phyloP scores from a whole-genome alignment of 2,797 vertebrate species.

The Danio albolineatus region DNA sequence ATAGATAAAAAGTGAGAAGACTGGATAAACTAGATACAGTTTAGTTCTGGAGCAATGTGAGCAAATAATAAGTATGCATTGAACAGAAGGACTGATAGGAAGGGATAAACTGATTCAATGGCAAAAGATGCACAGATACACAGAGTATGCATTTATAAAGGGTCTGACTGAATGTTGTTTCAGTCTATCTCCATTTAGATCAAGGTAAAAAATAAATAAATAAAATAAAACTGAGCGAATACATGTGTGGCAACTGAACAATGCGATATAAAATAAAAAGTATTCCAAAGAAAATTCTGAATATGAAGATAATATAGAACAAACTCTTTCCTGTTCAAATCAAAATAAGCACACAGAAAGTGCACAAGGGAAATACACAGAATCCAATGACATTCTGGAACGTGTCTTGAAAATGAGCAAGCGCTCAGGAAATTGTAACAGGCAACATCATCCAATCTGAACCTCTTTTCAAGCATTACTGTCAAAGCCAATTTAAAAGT shows the following conservation, averaged over 20 bases:
- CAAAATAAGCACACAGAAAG: constrained; percentile 18
- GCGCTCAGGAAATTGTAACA: constrained; percentile 33
- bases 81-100: not conserved
- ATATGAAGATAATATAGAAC: constrained; percentile 10
- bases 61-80: constrained; percentile 20
- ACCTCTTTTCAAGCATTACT: constrained; percentile 45
- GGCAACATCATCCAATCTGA: constrained; percentile 34
- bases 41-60: constrained; percentile 1
- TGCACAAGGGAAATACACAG: constrained; percentile 21
- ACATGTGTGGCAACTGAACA: not conserved
- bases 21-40: constrained; percentile 7
- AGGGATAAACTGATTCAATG: not conserved
- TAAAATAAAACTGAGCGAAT: not conserved
- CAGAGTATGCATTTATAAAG: constrained; percentile 6
- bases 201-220: constrained; percentile 2
- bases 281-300: not conserved
- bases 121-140: not conserved
- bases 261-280: constrained; percentile 8
- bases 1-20: not conserved
- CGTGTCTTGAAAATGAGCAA: constrained; percentile 9
- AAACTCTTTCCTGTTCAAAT: constrained; percentile 7
- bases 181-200: constrained; percentile 22
- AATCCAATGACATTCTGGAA: not conserved
- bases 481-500: constrained; percentile 51
- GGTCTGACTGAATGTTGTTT: not conserved